Percentiles rank a stretch among this genome's conserved stretches.
Evolutionary conservation across 2,888 invertebrate species (phyloP).

Genomic region (Philaethria dido): DNA sequence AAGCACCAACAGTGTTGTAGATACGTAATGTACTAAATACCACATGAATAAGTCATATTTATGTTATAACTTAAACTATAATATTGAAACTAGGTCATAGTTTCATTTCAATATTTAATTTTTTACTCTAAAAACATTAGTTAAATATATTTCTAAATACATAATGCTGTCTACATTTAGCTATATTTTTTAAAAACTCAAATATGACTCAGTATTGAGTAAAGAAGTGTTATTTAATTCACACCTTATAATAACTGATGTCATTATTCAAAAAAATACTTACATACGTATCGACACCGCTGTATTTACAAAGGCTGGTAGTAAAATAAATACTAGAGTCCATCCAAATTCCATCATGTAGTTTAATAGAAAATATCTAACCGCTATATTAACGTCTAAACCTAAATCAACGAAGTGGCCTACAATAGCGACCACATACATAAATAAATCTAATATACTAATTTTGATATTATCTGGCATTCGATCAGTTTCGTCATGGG

Average conservation of each 20-base stretch:
- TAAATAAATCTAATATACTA: constrained; percentile 85
- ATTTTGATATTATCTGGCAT: constrained; percentile 84
- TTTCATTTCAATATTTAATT: neutral
- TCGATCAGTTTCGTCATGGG: constrained; percentile 83
- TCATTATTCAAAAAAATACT: constrained; percentile 54
- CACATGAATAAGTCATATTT: neutral
- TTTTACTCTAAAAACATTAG: no score
- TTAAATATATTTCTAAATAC: neutral
- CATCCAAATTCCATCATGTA: constrained; percentile 86
- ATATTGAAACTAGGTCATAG: neutral
- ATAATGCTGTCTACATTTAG: neutral
- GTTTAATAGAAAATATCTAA: constrained; percentile 83
- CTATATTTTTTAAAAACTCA: neutral
- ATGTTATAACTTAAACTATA: neutral
- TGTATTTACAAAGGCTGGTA: constrained; percentile 90
- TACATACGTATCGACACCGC: constrained; percentile 89
- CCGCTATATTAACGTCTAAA: constrained; percentile 88
- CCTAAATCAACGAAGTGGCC: constrained; percentile 88
- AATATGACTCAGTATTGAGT: constrained; percentile 8
- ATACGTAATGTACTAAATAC: no score
- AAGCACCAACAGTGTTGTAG: no score
- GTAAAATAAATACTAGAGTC: constrained; percentile 87
- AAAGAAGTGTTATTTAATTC: constrained; percentile 11
- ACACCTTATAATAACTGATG: constrained; percentile 21
- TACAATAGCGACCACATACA: constrained; percentile 86